Base-by-base conservation (phyloP, 2,888 invertebrate species). In the Drosophila basisetae region DNA sequence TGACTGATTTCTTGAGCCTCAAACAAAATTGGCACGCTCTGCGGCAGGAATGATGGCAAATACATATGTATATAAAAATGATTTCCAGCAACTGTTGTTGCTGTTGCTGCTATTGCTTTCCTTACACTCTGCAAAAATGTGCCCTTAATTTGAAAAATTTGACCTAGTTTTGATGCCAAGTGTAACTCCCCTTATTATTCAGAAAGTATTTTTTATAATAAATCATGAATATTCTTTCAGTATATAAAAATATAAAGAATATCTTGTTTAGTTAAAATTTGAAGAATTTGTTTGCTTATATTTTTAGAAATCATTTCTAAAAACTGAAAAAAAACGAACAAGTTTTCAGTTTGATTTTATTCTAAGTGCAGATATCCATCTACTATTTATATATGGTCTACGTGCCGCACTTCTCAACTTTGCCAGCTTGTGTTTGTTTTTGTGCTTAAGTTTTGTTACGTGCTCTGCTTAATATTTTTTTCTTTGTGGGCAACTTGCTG, bases 1-100 rank as follows among this genome's bases (percentile, higher is more conserved):
- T 88, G 83, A 90, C 83, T 83, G 90, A 88, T 88, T 90, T 80
- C 85, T 77, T 84, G 76, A 74, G 83, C 80, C 76, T 76, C 75
- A 82, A 77, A 75, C 76, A 74, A 78, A 77, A 82, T 80, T 76
- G 87, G 84, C 70, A 82, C 79, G 71, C 78, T 82, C 58, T 30
- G 39, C 30, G 43, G 43, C 43, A 33, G 53, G 7, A n/a, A n/a
- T 53, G 53, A 33, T 53, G n/a, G 7, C 13, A 56, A 10, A n/a
- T 30, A 56, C 56, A 56, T 30, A 39, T 33, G 33, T 39, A 64
- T 73, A 78, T 73, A 66, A 66, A 76, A 81, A 79, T 81, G 64
- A 79, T 77, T 73, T 77, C 52, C 54, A 75, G 75, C 71, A 73
- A 78, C 49, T 74, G 56, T 49, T 61, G 18, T 25, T 58, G 22